Base-by-base conservation (phyloP, 2,888 invertebrate genomes). In the Polyommatus iphigenia region DNA sequence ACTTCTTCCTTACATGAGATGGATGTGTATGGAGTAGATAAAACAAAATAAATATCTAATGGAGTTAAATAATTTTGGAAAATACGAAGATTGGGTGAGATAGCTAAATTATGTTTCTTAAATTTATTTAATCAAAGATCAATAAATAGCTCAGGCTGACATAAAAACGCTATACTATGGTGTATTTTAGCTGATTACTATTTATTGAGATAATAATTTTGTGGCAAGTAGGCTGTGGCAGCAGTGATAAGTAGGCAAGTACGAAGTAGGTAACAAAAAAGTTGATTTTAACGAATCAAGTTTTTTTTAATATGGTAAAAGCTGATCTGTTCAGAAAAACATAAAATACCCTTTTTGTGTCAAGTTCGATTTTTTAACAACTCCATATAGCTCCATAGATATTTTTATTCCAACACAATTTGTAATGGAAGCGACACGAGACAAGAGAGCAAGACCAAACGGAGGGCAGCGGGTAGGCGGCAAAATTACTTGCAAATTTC, bases 341-440 rank as follows among this genome's bases (percentile, higher is more conserved):
- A 5, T 18, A 18, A 54, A 18, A 54, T 18, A 54, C 5, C 5
- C 54, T 15, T 3, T 50, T 50, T 18, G 54, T 54, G 54, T 54
- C 18, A 54, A 54, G 5, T 5, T 54, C 18, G 18, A 15, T 18
- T 18, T 4, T 2, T 50, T 80, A 86, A 78, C 89, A 85, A 77
- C 92, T 91, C 89, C 85, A 81, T 87, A 85, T 78, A 83, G 76
- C 83, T 88, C 83, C 8, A 80, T 80, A 84, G 86, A 92, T 92
- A 93, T 94, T 93, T 93, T 93, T 93, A 93, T 93, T 89, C 92
- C 91, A 94, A 92, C 93, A 93, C 92, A 93, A 93, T 93, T 93
- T 93, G 92, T 93, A 93, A 93, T 92, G 93, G 92, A 91, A 91
- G 91, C 90, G 93, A 92, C 91, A 92, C 91, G 92, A 92, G 91